Percentiles rank a stretch among this genome's conserved stretches.
Conservation (phyloP, 2,113 vertebrate genomes). For the Ageneiosus marmoratus region DNA sequence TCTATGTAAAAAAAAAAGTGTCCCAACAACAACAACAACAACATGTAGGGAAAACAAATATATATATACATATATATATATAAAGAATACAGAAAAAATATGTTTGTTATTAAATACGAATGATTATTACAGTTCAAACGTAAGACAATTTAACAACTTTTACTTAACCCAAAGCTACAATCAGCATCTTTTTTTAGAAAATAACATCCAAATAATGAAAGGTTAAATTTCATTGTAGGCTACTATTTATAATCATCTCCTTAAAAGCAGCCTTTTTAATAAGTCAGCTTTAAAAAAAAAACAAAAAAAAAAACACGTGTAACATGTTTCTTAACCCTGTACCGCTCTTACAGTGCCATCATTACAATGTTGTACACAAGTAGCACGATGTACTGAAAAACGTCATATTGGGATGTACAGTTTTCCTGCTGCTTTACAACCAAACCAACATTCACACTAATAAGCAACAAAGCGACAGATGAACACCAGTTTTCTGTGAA, state of each 20-base stretch:
- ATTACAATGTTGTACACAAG: neutral
- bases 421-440: neutral
- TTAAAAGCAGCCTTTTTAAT: neutral
- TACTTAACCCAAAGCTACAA: neutral
- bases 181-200: neutral
- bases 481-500: neutral
- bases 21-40: neutral
- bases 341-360: neutral
- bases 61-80: too few species aligned
- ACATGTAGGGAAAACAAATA: neutral
- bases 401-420: neutral
- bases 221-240: neutral
- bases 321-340: neutral
- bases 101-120: neutral
- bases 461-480: neutral
- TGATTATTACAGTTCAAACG: neutral
- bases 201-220: neutral
- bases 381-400: neutral
- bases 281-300: neutral
- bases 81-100: neutral
- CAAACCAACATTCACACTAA: neutral
- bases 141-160: neutral
- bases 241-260: neutral
- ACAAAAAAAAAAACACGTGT: neutral
- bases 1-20: neutral